Base-by-base conservation (phyloP, 92 coral and sea anemone species). In the Muricea muricata region DNA sequence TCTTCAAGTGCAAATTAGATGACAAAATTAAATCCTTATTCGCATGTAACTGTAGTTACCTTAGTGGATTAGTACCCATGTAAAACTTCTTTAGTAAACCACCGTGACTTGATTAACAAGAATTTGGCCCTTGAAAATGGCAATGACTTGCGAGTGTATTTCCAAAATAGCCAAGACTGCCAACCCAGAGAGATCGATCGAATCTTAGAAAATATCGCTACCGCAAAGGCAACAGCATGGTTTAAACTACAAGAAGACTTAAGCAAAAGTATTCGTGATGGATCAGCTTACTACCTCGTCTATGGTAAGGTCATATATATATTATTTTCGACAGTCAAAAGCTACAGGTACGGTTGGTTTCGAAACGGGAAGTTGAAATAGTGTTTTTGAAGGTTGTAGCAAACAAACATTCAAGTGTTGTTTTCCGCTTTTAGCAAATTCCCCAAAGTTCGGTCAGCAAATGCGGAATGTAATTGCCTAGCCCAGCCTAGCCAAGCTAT, bases 111-210 rank as follows among this genome's bases (percentile, higher is more conserved):
- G 11, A 81, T 90, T 72, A 89, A 90, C 50, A 21, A 52, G 45
- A 85, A 60, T 24, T 32, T 68, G 23, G 89, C 91, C 50, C 73
- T 55, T 17, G 32, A 57, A 21, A 81, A 75, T 55, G 93, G 93
- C 20, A 80, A 90, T 70, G 93, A 90, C 70, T 68, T 90, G 67
- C 78, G 91, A 24, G 82, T 87, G 50, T 87, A 75, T 79, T 90
- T 82, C 84, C 47, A n/a, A 9, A 29, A 76, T 0, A 18, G 47
- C 67, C 37, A 31, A n/a, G 67, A 83, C 12, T 42, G 88, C 34
- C 63, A 46, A 39, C 84, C 88, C 39, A 41, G 29, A 48, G 88
- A 90, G 40, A 60, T 90, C 39, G 89, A 90, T 67, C 93, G 93
- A 14, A 73, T 90, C 41, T 32, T 87, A 37, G 82, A 78, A n/a